Percentiles rank a stretch among this genome's conserved stretches.
phyloP scores from a whole-genome alignment of 2,797 vertebrate species.

The Semotilus atromaculatus region DNA sequence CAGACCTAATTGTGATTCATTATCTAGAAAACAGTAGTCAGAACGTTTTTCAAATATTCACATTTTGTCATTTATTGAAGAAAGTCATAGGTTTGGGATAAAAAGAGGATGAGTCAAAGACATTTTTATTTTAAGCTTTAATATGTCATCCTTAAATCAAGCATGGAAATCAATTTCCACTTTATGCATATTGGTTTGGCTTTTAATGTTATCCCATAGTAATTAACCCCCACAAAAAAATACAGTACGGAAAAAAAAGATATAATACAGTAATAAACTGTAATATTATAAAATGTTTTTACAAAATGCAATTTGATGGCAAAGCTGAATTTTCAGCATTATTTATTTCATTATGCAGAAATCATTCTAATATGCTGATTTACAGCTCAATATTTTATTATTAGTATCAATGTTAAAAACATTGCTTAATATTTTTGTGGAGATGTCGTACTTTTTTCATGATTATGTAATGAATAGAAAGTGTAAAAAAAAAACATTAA shows the following conservation, averaged over 20 bases:
- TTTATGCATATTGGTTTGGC: background rate
- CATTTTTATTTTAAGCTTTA: background rate
- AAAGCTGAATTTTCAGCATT: background rate
- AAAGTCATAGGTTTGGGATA: background rate
- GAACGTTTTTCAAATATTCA: background rate
- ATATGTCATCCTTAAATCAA: background rate
- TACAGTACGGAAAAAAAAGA: too few relatives aligned
- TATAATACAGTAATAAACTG: background rate
- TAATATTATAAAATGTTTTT: background rate
- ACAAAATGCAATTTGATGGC: background rate
- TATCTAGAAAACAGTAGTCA: background rate
- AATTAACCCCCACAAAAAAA: background rate
- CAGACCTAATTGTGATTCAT: too few relatives aligned
- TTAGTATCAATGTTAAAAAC: background rate
- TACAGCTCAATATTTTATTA: background rate
- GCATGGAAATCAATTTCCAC: background rate
- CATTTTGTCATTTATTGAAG: background rate
- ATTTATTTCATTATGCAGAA: too few relatives aligned
- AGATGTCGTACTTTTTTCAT: background rate
- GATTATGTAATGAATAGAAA: background rate
- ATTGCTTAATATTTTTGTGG: background rate
- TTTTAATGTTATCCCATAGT: background rate
- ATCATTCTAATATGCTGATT: background rate
- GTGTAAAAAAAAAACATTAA: background rate
- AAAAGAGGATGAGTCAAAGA: background rate